A percentile compares a stretch with the other conserved stretches of the same genome.
These are phyloP conservation scores for Leptosomus discolor DNA, from an alignment of 2,113 vertebrate genomes.

Conservation along the genomic window DNA sequence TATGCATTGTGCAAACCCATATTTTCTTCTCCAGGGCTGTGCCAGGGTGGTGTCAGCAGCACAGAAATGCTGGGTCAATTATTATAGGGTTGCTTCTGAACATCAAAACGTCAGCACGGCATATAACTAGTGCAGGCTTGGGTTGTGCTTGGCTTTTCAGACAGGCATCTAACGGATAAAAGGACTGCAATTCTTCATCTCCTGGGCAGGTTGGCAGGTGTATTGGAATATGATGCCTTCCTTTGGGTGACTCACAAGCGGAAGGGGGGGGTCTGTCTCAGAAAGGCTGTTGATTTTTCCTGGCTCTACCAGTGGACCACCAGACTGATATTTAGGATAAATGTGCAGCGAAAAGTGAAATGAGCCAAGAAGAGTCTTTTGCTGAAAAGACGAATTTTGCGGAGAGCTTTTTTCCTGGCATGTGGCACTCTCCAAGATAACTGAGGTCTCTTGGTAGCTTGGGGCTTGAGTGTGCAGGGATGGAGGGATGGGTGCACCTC, in stretches of 20 bases:
- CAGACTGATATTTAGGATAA: background rate
- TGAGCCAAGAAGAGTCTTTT: background rate
- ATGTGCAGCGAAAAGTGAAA: background rate
- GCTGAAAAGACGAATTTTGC: background rate
- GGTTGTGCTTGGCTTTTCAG: background rate
- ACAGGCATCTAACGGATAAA: background rate
- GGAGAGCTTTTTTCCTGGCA: background rate
- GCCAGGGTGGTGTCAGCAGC: background rate
- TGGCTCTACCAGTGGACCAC: background rate
- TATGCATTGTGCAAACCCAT: background rate
- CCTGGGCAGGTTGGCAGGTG: background rate
- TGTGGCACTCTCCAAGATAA: background rate
- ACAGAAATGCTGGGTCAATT: background rate
- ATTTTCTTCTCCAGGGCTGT: background rate
- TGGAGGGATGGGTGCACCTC: background rate
- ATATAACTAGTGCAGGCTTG: background rate
- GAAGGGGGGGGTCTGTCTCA: background rate
- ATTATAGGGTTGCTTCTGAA: background rate
- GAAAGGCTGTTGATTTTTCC: background rate
- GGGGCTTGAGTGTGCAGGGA: no score
- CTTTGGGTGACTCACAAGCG: background rate
- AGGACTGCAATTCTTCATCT: background rate
- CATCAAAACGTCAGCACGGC: rapidly evolving
- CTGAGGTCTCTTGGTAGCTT: background rate
- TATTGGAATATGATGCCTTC: background rate